Conservation (phyloP, 2,113 vertebrate species). For the Cercocebus atys region DNA sequence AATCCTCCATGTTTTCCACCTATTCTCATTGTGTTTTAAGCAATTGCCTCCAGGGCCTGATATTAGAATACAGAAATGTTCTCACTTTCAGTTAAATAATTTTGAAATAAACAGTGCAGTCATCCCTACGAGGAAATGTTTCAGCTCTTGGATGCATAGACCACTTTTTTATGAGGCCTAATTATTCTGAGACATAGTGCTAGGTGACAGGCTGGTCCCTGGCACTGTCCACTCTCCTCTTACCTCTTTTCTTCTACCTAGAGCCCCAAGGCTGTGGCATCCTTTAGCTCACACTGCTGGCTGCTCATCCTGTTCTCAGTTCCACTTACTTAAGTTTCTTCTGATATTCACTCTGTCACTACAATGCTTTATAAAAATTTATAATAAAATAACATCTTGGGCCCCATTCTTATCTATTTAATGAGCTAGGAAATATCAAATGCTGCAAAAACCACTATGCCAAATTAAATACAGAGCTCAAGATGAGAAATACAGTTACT, state of each 20-base stretch:
- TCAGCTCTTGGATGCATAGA: not conserved
- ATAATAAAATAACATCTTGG: not conserved
- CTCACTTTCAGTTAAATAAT: not conserved
- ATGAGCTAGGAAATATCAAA: not conserved
- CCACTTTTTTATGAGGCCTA: not conserved
- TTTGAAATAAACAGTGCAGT: not conserved
- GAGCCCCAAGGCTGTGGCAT: not conserved
- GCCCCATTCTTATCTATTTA: not conserved
- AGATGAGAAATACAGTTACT: not conserved
- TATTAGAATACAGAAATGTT: not conserved
- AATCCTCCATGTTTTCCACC: not conserved
- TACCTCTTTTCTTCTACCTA: not conserved
- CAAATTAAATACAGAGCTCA: not conserved
- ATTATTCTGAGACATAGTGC: not conserved
- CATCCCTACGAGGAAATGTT: not conserved
- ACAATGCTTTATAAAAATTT: not conserved
- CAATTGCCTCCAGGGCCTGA: not conserved
- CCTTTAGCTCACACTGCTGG: not conserved
- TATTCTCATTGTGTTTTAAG: not conserved
- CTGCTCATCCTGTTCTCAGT: not conserved
- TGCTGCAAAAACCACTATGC: not conserved
- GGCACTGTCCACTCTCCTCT: accelerated
- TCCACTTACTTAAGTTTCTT: not conserved
- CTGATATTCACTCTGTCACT: not conserved
- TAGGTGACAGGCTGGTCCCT: not conserved